Evolutionary conservation across 2,113 vertebrate species (phyloP), one percentile per base, ranked within the genome.

Genomic region (Muntiacus reevesi): DNA sequence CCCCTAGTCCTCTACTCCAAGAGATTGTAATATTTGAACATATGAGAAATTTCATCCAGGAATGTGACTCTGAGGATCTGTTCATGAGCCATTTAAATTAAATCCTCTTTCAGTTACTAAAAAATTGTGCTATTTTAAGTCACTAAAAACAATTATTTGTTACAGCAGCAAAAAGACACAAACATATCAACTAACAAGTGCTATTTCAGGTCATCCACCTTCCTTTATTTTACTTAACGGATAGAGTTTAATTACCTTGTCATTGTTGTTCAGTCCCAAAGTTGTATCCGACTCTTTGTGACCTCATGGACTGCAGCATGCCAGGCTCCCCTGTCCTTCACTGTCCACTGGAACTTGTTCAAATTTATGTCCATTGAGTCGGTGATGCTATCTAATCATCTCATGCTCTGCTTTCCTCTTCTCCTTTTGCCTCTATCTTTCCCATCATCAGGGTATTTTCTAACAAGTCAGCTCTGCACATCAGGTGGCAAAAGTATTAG

Each of bases 1-100:
- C 1, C 2, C 9, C 52, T 9, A 15, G 4, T n/a, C 3, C 4
- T 17, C 28, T 21, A 13, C 11, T 3, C 30, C 3, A 76, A 4
- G n/a, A 76, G 33, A 89, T 15, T 76, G 14, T 50, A 43, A 19
- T 40, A 28, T 45, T 93, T 85, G 21, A 57, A 86, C 28, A n/a
- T 50, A 47, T 28, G 45, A 94, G 16, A 74, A 47, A 95, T 17
- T 9, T 47, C 9, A 91, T 19, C 9, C 28, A n/a, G n/a, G n/a
- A 86, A 92, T 43, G 30, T 3, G 30, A 60, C 60, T n/a, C n/a
- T 83, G 40, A 86, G 6, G 11, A 50, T 30, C 50, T 60, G 13
- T 62, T 88, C 62, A 87, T 85, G 71, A 93, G 55, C 25, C 16
- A 87, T 8, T 52, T 74, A 55, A 86, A 28, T 82, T 89, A 74